Evolutionary conservation across 2,113 vertebrate species (phyloP).

Genomic region (Natator depressus): DNA sequence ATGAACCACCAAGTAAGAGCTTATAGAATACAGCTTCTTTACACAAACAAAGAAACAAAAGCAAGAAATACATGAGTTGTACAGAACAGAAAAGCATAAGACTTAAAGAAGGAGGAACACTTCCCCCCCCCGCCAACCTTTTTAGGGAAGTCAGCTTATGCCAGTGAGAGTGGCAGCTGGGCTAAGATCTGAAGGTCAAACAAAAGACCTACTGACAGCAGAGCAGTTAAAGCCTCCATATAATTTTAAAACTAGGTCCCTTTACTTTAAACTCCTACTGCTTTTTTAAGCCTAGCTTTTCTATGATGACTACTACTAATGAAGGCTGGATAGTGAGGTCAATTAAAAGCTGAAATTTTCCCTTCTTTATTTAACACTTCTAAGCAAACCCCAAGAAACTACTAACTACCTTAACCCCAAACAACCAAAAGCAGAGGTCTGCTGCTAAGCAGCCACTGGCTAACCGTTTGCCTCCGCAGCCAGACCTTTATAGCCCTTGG

Average conservation of each 20-base stretch:
- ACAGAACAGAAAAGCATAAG: not conserved
- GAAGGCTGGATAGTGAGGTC: not conserved
- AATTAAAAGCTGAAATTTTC: not conserved
- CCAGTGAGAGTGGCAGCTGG: not conserved
- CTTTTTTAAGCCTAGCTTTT: not conserved
- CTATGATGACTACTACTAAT: not conserved
- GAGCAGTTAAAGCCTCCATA: not conserved
- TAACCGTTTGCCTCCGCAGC: fast-evolving
- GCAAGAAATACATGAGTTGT: not conserved
- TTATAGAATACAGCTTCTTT: not conserved
- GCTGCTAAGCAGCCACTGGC: fast-evolving
- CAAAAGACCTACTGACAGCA: not conserved
- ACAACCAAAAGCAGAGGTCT: not conserved
- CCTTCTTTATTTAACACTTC: not conserved
- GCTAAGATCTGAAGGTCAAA: not conserved
- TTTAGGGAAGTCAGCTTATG: not conserved
- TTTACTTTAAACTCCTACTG: not conserved
- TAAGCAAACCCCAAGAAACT: fast-evolving
- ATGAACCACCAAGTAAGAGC: not conserved
- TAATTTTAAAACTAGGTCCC: not conserved
- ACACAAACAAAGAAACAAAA: not conserved
- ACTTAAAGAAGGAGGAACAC: not conserved
- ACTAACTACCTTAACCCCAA: not conserved
- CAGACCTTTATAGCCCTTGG: not conserved
- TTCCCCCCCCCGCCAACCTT: not conserved